Evolutionary conservation across 2,113 vertebrate species (phyloP), one percentile per base, ranked within the genome.

Genomic region (Panthera tigris): DNA sequence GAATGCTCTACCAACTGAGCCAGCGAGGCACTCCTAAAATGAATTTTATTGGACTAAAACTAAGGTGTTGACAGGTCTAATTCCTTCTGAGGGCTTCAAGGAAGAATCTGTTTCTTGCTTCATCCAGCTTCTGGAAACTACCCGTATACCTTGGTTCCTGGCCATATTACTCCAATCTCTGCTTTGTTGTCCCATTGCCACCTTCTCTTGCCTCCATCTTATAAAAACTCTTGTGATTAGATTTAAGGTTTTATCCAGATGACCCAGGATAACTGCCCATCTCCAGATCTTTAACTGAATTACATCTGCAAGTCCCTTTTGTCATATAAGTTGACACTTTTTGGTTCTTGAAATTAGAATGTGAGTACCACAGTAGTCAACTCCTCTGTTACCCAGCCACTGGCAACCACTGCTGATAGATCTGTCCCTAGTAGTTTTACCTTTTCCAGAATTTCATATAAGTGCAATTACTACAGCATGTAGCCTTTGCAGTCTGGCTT

Each of bases 221-320:
- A 21, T 19, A 78, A 78, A 78, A 82, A 71, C 25, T 45, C 41
- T 52, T 83, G 7, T 66, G 25, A 69, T 89, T 55, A 92, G 3
- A 48, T 66, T 82, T 78, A 90, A 23, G 57, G 6, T 4, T 4
- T 81, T 19, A 92, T 7, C 57, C 31, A 92, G 39, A 39, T 85
- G 74, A 68, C 55, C 14, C 65, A 93, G 68, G 33, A 88, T 74
- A 79, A 68, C 18, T 68, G 31, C 0, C 45, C 31, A 78, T 73
- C 61, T 96, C 68, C 92, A 89, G 4, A 88, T 84, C 39, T 96
- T 80, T 84, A 83, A 90, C 14, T 79, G 48, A 97, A 81, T 81
- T 29, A 83, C 27, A 93, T 80, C 10, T 78, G 33, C 61, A 95
- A 93, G 16, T 88, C 15, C 33, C 23, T 71, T 89, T 52, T 91